Base-by-base conservation (phyloP, 1,140 invertebrate genomes). In the Semibalanus balanoides region DNA sequence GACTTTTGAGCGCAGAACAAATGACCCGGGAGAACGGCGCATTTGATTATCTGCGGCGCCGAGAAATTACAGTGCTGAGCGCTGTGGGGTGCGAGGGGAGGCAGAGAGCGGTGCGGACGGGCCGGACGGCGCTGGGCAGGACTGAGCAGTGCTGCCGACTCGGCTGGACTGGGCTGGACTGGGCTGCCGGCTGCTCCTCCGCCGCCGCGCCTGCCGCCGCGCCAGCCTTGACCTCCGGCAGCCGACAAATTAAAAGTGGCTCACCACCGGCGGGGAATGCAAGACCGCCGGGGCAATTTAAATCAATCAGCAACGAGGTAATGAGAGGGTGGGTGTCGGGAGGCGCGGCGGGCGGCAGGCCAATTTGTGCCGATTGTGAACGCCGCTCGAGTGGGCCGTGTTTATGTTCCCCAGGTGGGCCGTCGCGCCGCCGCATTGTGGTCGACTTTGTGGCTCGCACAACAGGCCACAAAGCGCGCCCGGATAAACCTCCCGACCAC, bases 401-500 rank as follows among this genome's bases (percentile, higher is more conserved):
- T 64, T 64, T 64, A 64, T 64, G 51, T 64, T 64, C 51, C 51
- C 7, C 51, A 64, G 51, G 51, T 64, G 51, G 51, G 51, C 51
- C 51, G 51, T 19, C 14, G 51, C 51, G 11, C 1, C 22, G 51
- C 7, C 51, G 51, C 51, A 64, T 64, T 64, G 51, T 64, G 51
- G 14, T 64, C 51, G 51, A 64, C 51, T 64, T 64, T 64, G 51
- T 64, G 51, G 14, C 14, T 7, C 51, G 51, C 51, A 64, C 51
- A 64, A 64, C 14, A 64, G 51, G 51, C 51, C 51, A 64, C 51
- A 64, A 64, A 64, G 51, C 51, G 51, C 11, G 51, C 51, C 14
- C 14, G 51, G 51, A 64, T 64, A 64, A 64, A 64, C 75, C 75
- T 64, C 75, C 75, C 28, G 69, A 43, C n/a, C 74, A 78, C 74